Evolutionary conservation across 2,797 vertebrate species (phyloP), one percentile per base, ranked within the genome.

Genomic region (Leucoraja ocellata): DNA sequence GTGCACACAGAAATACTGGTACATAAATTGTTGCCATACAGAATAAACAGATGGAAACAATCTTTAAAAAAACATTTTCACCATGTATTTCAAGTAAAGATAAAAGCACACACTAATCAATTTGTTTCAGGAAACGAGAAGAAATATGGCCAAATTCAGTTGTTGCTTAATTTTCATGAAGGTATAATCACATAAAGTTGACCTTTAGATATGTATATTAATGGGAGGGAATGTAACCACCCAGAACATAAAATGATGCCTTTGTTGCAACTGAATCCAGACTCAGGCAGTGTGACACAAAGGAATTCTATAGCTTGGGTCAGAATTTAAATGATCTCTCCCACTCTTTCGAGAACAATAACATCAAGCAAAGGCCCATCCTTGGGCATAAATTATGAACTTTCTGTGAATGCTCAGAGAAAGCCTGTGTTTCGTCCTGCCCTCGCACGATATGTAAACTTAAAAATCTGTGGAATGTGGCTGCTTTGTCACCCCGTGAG

Each of bases 321-420:
- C 36, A 88, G 63, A 88, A 88, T 88, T 88, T 68, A 68, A 88
- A 68, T 86, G 65, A 86, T 86, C 32, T 86, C 58, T 63, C 61
- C 58, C 25, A 63, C 58, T 68, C 84, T 68, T 88, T 88, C 65
- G 61, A 88, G n/a, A 88, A 88, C 61, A 65, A 88, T 65, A 18
- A 36, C n/a, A 65, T 32, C 14, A 21, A 36, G 84, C 14, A 88
- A 68, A 32, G 32, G 32, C n/a, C 5, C 61, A 88, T 16, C 16
- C 58, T 5, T 5, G n/a, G 65, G n/a, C 10, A n/a, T n/a, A 28
- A 63, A 11, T 61, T n/a, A 32, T 18, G 63, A 32, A 65, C 28
- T 8, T 65, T 88, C 32, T 16, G 65, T 65, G 14, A 88, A 18
- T n/a, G 28, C 61, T 32, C 58, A 65, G 4, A 32, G 32, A 73